Base-by-base conservation (phyloP, 2,113 vertebrate species). In the Charadrius vociferus region DNA sequence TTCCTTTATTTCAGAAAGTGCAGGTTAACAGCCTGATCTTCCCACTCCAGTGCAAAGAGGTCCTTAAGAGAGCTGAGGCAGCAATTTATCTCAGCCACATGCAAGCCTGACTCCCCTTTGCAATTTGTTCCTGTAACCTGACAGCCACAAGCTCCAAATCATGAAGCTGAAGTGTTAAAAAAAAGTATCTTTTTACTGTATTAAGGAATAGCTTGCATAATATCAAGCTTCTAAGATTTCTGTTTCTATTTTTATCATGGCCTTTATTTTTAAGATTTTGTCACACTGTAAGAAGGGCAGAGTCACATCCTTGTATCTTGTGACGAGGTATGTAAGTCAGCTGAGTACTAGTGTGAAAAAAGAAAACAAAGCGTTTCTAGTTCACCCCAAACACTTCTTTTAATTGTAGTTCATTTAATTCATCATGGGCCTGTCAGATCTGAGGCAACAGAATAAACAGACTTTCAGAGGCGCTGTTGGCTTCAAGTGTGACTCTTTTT, bases 341-440 rank as follows among this genome's bases (percentile, higher is more conserved):
- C 81, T 89, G 94, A 93, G 70, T 77, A 30, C 65, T 65, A 30
- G 37, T 37, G 84, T 1, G 20, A 88, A 81, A 75, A 89, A 91
- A 90, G 61, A 74, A 96, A 95, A 81, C 72, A 95, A 86, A 88
- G 63, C 4, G 0, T 90, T 92, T 92, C 77, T 91, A 92, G 81
- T 92, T 95, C 86, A 74, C 37, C 49, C 88, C 61, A 59, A 92
- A 88, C 68, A 67, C 72, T 93, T 96, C 20, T 92, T 93, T 74
- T 91, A 84, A 91, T 83, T 91, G 81, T 84, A 84, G 52, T 59
- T 87, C 30, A 27, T 67, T 81, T 86, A 89, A 87, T 95, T 79
- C 47, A 89, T 95, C 49, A 81, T 43, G 53, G 16, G 43, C 19
- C 70, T 91, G 66, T 58, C 84, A 82, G 83, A 85, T 87, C 81